A percentile compares a stretch with the other conserved stretches of the same genome.
Evolutionary conservation across 2,888 invertebrate genomes (phyloP).

Genomic region (Cistogaster globosa): DNA sequence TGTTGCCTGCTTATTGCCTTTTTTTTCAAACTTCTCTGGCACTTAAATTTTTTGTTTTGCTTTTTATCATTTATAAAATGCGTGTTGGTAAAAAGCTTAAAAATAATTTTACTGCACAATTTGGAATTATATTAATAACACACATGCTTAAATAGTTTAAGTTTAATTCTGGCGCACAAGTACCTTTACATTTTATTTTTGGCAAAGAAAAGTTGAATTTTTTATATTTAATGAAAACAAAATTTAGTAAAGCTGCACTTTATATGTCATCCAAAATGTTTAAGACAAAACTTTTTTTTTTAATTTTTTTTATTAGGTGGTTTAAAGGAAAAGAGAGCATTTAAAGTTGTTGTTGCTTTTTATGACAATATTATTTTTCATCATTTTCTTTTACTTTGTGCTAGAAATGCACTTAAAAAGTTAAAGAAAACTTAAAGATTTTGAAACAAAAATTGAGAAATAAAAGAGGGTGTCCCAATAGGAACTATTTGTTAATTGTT

Average conservation of each 20-base stretch:
- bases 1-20: slow-evolving; percentile 5
- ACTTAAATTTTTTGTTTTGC: neutral
- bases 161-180: neutral
- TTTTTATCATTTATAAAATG: neutral
- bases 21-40: neutral
- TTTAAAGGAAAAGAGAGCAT: slow-evolving; percentile 6
- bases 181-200: neutral
- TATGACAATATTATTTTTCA: neutral
- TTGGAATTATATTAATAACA: neutral
- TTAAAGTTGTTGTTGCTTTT: slow-evolving; percentile 5
- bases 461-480: too few relatives aligned
- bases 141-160: slow-evolving; percentile 26
- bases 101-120: slow-evolving; percentile 12
- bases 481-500: too few relatives aligned
- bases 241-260: slow-evolving; percentile 24
- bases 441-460: too few relatives aligned
- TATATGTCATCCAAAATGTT: slow-evolving; percentile 6
- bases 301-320: neutral
- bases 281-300: neutral
- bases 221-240: slow-evolving; percentile 6
- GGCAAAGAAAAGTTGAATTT: neutral
- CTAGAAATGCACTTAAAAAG: too few relatives aligned
- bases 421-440: too few relatives aligned
- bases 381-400: neutral
- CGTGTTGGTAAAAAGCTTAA: neutral